Evolutionary conservation across 2,113 vertebrate species (phyloP), one percentile per base, ranked within the genome.

Genomic region (Labeo catla): DNA sequence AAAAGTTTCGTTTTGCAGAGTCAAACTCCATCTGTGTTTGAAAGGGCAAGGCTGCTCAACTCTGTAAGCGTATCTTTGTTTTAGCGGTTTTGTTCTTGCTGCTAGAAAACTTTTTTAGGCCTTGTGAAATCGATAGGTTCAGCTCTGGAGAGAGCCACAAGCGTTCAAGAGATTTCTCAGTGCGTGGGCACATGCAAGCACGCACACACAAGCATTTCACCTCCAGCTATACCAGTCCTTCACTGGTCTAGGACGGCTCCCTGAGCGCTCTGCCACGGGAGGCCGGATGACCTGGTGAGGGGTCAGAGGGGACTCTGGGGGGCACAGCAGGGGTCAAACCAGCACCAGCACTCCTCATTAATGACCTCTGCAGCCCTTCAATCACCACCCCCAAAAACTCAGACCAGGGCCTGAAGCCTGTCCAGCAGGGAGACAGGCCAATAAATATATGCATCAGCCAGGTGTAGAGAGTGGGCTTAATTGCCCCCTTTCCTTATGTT

Each of bases 401-500:
- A 74, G 89, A 76, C 76, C 72, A 63, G 73, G 78, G 83, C 87
- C 61, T 63, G 34, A 54, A 85, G 84, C 79, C 84, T 47, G 84
- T 89, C 88, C 86, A 72, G 89, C 85, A 80, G 91, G 83, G 89
- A 88, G 88, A 68, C 72, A 70, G 87, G 85, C 88, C 84, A 87
- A 92, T 93, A 92, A 92, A 95, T 95, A 92, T 94, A 95, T 94
- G 94, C 92, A 94, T 93, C 93, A 93, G 89, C 89, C 92, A 94
- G 93, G 93, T 93, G 93, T 93, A 93, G 92, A 87, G 88, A 91
- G 92, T 91, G 90, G 90, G 85, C 85, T 89, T 95, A 95, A 95
- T 95, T 95, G 94, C 94, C 94, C 94, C 93, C 93, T 92, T 91
- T 92, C 91, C 94, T 95, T 93, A 95, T 95, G 93, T 95, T 95